phyloP scores from a whole-genome alignment of 2,797 vertebrate species.

The Acanthornis magna region DNA sequence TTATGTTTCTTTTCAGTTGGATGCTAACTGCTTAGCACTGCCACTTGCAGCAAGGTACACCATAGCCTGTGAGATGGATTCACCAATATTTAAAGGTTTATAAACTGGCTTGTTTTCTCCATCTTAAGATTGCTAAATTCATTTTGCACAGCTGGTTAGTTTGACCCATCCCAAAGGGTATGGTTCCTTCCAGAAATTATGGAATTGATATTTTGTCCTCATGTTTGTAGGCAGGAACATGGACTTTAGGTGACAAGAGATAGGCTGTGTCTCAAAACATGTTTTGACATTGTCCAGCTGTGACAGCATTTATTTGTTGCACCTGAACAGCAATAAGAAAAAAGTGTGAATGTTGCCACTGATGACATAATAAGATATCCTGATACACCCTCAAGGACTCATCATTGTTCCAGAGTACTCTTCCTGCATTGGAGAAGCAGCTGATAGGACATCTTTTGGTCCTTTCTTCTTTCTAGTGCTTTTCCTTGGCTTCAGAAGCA shows the following conservation, averaged over 20 bases:
- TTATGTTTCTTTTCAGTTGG: neutral
- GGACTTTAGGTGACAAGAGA: neutral
- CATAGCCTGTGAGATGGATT: neutral
- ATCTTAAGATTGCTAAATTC: neutral
- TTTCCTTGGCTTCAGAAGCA: neutral
- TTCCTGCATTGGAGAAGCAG: neutral
- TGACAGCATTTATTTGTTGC: neutral
- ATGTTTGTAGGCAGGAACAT: neutral
- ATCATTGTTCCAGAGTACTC: neutral
- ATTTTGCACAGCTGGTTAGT: neutral
- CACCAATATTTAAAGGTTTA: neutral
- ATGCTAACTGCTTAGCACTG: neutral
- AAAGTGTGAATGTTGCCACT: neutral
- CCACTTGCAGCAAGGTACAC: neutral
- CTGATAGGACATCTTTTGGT: neutral
- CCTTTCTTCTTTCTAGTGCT: neutral
- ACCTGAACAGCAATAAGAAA: neutral
- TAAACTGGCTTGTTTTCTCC: neutral
- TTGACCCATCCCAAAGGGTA: neutral
- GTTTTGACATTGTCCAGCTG: neutral
- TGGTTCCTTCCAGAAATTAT: neutral
- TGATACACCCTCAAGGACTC: neutral
- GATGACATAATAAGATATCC: neutral
- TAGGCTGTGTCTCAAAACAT: neutral
- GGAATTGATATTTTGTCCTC: neutral